Conservation (phyloP, 2,888 invertebrate genomes). For the Cephalotes varians region DNA sequence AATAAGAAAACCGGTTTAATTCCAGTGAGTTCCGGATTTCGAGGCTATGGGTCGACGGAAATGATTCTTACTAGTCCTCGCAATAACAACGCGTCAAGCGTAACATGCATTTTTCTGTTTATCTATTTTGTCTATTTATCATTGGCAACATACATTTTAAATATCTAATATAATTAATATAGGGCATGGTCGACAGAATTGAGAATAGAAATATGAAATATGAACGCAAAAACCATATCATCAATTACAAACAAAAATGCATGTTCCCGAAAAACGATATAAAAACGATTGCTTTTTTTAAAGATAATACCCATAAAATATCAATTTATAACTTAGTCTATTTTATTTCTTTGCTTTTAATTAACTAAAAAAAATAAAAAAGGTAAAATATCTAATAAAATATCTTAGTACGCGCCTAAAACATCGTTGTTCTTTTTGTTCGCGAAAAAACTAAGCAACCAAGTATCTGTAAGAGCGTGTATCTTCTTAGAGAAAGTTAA, state of each 20-base stretch:
- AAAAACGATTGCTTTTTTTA: background rate
- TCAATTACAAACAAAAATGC: background rate
- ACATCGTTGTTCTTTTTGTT: background rate
- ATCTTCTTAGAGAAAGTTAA: conserved; percentile 12
- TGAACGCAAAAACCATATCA: background rate
- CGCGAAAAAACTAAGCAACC: background rate
- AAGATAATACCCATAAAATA: background rate
- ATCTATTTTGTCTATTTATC: background rate
- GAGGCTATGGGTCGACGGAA: background rate
- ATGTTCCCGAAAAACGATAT: background rate
- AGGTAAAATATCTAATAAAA: background rate
- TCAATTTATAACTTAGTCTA: background rate
- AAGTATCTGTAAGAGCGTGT: background rate
- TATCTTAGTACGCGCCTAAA: background rate
- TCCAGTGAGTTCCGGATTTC: conserved; percentile 4
- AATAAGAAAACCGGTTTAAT: conserved; percentile 33
- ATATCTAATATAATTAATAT: background rate
- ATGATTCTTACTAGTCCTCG: background rate
- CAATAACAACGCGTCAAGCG: background rate
- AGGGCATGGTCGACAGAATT: background rate
- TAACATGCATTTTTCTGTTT: background rate
- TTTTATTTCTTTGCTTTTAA: background rate
- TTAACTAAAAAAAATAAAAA: background rate
- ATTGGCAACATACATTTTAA: background rate
- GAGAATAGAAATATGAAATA: background rate